A percentile compares a stretch with the other conserved stretches of the same genome.
Conservation (phyloP, 2,888 invertebrate species). For the Hydropsyche betteni region DNA sequence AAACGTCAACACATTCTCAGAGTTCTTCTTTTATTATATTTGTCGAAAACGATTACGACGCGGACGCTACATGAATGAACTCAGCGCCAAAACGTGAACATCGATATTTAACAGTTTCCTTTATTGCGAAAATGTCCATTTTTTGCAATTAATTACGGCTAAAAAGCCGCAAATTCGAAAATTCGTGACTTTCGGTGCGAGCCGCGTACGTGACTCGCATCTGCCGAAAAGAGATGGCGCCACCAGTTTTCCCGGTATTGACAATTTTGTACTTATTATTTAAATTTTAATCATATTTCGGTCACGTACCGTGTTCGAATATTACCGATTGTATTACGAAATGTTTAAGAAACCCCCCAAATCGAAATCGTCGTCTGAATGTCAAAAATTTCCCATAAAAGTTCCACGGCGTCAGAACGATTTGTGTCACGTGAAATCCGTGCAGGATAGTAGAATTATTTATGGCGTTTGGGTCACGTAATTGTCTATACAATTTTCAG, state of each 20-base stretch:
- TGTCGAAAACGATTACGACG: neutral
- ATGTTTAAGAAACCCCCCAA: slow-evolving; percentile 31
- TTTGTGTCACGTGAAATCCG: neutral
- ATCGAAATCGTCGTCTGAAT: slow-evolving; percentile 21
- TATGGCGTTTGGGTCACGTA: too few species aligned
- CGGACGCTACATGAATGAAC: too few species aligned
- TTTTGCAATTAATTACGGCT: too few species aligned
- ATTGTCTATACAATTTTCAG: too few species aligned
- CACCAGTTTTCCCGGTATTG: slow-evolving; percentile 26
- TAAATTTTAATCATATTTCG: neutral
- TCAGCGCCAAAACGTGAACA: too few species aligned
- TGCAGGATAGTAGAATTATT: neutral
- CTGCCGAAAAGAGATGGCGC: slow-evolving; percentile 34
- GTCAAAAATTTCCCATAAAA: neutral
- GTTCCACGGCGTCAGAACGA: neutral
- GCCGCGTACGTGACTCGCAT: slow-evolving; percentile 35
- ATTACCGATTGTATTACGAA: slow-evolving; percentile 36
- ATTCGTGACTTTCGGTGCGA: too few species aligned
- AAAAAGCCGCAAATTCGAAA: too few species aligned
- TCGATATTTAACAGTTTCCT: too few species aligned
- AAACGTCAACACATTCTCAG: slow-evolving; percentile 27
- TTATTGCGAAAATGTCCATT: too few species aligned
- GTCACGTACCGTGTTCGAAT: slow-evolving; percentile 37
- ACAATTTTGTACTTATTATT: neutral
- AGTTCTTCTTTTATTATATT: slow-evolving; percentile 15